Conservation (phyloP, 2,113 vertebrate species). For the Rhynchomys soricoides region DNA sequence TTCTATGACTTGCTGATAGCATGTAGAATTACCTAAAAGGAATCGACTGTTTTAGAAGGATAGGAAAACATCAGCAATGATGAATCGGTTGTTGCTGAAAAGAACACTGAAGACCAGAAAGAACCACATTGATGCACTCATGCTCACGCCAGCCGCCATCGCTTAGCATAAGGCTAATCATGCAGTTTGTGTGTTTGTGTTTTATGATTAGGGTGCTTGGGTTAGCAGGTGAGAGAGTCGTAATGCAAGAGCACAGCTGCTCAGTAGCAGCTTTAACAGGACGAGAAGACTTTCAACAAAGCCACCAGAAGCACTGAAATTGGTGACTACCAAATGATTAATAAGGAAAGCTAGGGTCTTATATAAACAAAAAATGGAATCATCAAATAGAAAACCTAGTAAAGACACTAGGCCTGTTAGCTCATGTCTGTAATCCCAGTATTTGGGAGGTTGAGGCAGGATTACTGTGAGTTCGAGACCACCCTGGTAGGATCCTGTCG, state of each 20-base stretch:
- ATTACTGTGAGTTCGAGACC: not conserved
- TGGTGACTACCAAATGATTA: constrained; percentile 11
- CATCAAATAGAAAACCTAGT: constrained; percentile 14
- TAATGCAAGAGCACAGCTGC: not conserved
- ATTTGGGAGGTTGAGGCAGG: not conserved
- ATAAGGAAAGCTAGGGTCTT: not conserved
- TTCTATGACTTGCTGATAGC: not conserved
- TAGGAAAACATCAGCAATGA: not conserved
- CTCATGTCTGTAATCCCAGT: not conserved
- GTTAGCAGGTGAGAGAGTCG: not conserved
- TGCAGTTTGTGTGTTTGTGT: not conserved
- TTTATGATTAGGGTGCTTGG: not conserved
- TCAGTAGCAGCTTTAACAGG: constrained; percentile 2
- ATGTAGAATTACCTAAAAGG: not conserved
- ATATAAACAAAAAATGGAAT: constrained; percentile 14
- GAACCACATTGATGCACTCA: not conserved
- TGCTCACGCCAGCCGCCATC: not conserved
- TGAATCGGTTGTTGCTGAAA: not conserved
- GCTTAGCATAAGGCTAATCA: not conserved
- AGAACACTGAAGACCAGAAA: not conserved
- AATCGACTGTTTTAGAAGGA: not conserved
- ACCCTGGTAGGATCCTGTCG: not conserved
- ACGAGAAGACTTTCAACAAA: not conserved
- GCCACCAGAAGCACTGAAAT: not conserved
- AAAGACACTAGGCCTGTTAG: not conserved